phyloP scores from a whole-genome alignment of 2,888 invertebrate genomes.

The Latheticus oryzae region DNA sequence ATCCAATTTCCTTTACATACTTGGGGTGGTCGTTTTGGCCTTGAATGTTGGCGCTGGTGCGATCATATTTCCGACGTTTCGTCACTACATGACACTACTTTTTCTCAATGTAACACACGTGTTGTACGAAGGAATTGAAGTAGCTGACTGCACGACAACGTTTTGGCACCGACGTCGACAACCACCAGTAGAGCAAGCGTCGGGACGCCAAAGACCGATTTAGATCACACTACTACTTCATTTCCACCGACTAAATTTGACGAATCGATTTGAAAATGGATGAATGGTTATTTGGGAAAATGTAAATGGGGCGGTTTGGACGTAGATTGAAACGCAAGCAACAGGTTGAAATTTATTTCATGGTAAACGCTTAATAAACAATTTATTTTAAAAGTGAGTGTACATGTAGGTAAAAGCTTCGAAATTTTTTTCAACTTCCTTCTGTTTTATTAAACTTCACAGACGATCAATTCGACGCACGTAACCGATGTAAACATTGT shows the following conservation, averaged over 20 bases:
- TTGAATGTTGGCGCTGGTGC: conserved; percentile 78
- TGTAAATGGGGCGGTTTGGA: too few relatives aligned
- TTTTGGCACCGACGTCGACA: conserved; percentile 27
- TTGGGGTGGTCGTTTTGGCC: conserved; percentile 80
- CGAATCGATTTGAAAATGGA: conserved; percentile 55
- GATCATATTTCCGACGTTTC: conserved; percentile 46
- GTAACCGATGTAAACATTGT: neutral
- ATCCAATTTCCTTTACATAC: conserved; percentile 63
- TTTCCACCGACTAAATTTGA: conserved; percentile 61
- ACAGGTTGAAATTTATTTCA: too few relatives aligned
- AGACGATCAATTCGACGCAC: neutral
- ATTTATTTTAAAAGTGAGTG: too few relatives aligned
- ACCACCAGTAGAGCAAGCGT: conserved; percentile 43
- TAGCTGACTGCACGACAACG: conserved; percentile 14
- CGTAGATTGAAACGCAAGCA: too few relatives aligned
- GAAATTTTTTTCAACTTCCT: too few relatives aligned
- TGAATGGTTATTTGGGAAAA: too few relatives aligned
- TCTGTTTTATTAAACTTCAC: conserved; percentile 7
- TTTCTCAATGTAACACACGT: too few relatives aligned
- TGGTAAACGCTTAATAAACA: too few relatives aligned
- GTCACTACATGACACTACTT: conserved; percentile 35
- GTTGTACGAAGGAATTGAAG: too few relatives aligned
- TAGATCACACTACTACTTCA: conserved; percentile 48
- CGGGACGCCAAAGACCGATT: conserved; percentile 35
- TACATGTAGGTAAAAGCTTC: too few relatives aligned